Percentiles rank a stretch among this genome's conserved stretches.
Evolutionary conservation across 2,888 invertebrate species (phyloP).

Genomic region (Dicyrtomina minuta): DNA sequence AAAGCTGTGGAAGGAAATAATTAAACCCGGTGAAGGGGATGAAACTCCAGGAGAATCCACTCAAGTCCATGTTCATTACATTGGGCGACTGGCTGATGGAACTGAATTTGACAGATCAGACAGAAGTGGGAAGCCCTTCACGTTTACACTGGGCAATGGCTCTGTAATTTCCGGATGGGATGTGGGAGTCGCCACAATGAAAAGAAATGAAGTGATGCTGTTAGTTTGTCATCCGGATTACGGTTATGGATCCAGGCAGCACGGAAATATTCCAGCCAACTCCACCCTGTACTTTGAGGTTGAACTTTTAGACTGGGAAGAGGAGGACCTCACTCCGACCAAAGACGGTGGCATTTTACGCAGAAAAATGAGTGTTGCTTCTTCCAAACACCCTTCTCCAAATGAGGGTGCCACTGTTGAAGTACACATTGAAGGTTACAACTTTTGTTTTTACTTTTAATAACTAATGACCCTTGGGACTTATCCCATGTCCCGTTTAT

Average conservation of each 20-base stretch:
- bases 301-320: conserved; percentile 81
- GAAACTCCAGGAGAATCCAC: conserved; percentile 72
- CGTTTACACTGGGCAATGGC: conserved; percentile 81
- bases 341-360: conserved; percentile 81
- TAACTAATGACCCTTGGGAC: no score
- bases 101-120: conserved; percentile 89
- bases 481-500: no score
- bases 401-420: conserved; percentile 80
- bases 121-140: conserved; percentile 78
- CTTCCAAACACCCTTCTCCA: conserved; percentile 66
- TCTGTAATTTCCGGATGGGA: conserved; percentile 93
- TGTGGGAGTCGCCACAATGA: conserved; percentile 90
- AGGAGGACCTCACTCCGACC: conserved; percentile 83
- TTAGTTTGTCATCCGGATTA: conserved; percentile 85
- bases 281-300: conserved; percentile 88
- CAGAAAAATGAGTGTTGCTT: conserved; percentile 69
- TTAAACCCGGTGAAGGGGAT: conserved; percentile 72
- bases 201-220: conserved; percentile 78
- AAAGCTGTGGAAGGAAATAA: conserved; percentile 76
- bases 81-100: conserved; percentile 83
- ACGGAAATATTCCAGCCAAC: conserved; percentile 85
- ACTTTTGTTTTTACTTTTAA: background rate
- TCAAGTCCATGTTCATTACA: conserved; percentile 79
- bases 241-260: conserved; percentile 83
- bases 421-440: conserved; percentile 67